Evolutionary conservation across 2,888 invertebrate genomes (phyloP).

Genomic region (Pilophorus perplexus): DNA sequence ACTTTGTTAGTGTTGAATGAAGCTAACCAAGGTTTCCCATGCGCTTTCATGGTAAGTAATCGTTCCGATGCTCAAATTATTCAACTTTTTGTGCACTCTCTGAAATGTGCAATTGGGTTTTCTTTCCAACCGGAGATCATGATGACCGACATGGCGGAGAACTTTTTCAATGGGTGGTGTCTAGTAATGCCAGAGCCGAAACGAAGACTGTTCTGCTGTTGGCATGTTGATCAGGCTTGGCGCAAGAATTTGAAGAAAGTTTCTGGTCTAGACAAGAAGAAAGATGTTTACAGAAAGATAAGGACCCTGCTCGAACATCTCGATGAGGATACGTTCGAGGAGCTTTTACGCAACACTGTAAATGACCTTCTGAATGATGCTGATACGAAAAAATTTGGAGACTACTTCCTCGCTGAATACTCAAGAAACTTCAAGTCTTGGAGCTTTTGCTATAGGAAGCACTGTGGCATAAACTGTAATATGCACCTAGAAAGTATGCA

Average conservation of each 20-base stretch:
- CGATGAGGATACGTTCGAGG: constrained; percentile 7
- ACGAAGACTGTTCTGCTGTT: constrained; percentile 4
- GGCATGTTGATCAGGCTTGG: constrained; percentile 29
- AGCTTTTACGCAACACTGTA: neutral
- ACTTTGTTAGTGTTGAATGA: constrained; percentile 10
- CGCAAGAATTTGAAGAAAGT: constrained; percentile 7
- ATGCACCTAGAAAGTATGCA: constrained; percentile 6
- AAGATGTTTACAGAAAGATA: constrained; percentile 2
- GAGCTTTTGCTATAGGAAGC: constrained; percentile 19
- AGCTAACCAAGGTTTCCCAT: constrained; percentile 23
- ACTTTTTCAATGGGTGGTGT: constrained; percentile 21
- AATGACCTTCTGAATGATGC: constrained; percentile 1
- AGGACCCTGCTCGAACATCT: constrained; percentile 14
- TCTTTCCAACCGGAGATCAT: constrained; percentile 11
- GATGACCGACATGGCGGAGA: constrained; percentile 26
- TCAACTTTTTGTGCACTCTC: neutral
- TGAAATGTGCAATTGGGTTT: neutral
- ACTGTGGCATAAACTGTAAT: constrained; percentile 24
- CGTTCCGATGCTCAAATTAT: neutral
- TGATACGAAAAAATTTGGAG: constrained; percentile 6
- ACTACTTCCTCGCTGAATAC: constrained; percentile 13
- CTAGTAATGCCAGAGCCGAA: constrained; percentile 14
- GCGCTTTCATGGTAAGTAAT: constrained; percentile 23
- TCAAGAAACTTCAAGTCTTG: constrained; percentile 19
- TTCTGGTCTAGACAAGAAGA: neutral